Base-by-base conservation (phyloP, 2,797 vertebrate genomes). In the Spinibarbus caldwelli region DNA sequence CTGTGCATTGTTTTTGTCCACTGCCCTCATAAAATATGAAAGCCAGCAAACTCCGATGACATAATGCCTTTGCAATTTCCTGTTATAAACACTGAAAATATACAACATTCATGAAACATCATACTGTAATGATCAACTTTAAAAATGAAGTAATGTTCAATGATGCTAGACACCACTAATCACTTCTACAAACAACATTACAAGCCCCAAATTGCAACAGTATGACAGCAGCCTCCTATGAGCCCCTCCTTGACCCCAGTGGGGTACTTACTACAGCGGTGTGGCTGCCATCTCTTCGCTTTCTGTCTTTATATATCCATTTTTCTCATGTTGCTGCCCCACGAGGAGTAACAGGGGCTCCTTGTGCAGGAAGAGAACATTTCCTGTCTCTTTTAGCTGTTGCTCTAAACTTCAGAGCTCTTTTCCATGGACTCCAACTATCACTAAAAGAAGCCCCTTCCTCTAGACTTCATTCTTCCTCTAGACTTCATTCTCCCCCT, bases 261-360 rank as follows among this genome's bases (percentile, higher is more conserved):
- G 68, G 70, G 31, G 66, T 88, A 91, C 90, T 91, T 89, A 92
- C 90, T 79, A 85, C 64, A 85, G 84, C 89, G 41, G 84, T 77
- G 78, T 72, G 17, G 52, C 41, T 82, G 75, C 77, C 54, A 73
- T 64, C 77, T 83, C 81, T 81, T 45, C 57, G 5, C 38, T 71
- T 66, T 75, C 59, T 38, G 87, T 84, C 67, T 77, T 41, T 64
- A 84, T 49, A 83, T 77, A 68, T 88, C 83, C 81, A 81, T 57
- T 41, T 87, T 57, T 73, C 64, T 73, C 59, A 75, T 70, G 45
- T 77, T 81, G 66, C 64, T 80, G 38, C 41, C 64, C 34, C 82
- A 31, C 9, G 36, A 76, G 78, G 57, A 23, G 52, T 76, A 67
- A 83, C 81, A 81, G 47, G 82, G 36, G 71, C 64, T 21, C 57